Base-by-base conservation (phyloP, 2,113 vertebrate genomes). In the Synchiropus splendidus region DNA sequence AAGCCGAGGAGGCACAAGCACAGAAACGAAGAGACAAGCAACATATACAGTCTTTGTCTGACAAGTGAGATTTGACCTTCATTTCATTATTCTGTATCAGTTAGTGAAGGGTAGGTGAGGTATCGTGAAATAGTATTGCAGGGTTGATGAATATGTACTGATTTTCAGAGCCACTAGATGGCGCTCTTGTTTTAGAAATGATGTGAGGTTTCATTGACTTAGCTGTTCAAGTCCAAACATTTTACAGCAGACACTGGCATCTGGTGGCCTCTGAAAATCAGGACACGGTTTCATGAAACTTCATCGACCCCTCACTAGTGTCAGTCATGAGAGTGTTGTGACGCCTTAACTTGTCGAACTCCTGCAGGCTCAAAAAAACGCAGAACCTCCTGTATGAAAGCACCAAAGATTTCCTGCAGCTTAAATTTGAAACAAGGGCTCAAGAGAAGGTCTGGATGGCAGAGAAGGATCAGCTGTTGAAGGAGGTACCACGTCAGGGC, bases 401-500 rank as follows among this genome's bases (percentile, higher is more conserved):
- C 63, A 97, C 92, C 6, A 89, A 70, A 77, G 92, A 98, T 57
- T 91, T 92, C 54, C 66, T 98, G 18, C 88, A 94, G 59, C 83
- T 93, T 1, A 94, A 89, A 76, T 92, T 85, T 73, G 87, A 90
- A 47, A 72, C 85, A 10, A 85, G 87, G 51, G 75, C 79, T 18
- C 86, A 84, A 8, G 93, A 98, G 76, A 94, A 91, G 58, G 59
- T 78, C 2, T 99, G 93, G 93, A 91, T 97, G 88, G 71, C 83
- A 39, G 93, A 98, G 78, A 98, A 89, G 70, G 94, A 98, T 58
- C 61, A 46, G 11, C 75, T 99, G 17, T 47, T 97, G 46, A 81
- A 77, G 53, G 82, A 87, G 33, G 6, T 79, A 48, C 31, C 74
- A 75, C 18, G 79, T 10, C 46, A 63, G 51, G 80, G 69, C 42